These are phyloP conservation scores for Junco hyemalis DNA, from an alignment of 2,113 vertebrate species.

Conservation along the genomic window DNA sequence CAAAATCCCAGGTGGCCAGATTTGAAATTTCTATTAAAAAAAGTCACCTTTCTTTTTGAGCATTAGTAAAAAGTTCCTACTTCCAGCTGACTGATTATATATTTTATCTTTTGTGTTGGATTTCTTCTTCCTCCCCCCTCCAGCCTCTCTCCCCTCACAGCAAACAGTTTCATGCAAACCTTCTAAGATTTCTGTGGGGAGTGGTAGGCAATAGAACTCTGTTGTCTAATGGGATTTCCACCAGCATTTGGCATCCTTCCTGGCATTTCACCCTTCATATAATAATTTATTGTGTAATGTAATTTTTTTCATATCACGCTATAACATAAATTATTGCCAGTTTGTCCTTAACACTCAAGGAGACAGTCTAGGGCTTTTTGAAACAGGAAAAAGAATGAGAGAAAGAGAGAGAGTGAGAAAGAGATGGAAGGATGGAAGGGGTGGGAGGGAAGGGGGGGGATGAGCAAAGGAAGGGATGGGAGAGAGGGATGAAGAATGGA, in stretches of 20 bases:
- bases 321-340: constrained; percentile 78
- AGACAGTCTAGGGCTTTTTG: constrained; percentile 63
- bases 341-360: constrained; percentile 79
- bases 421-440: not conserved
- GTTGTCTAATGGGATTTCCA: constrained; percentile 75
- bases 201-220: constrained; percentile 56
- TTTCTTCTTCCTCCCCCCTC: not conserved
- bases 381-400: constrained; percentile 14
- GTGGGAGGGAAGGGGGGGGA: not conserved
- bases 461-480: not conserved
- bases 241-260: constrained; percentile 68
- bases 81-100: constrained; percentile 63
- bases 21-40: not conserved
- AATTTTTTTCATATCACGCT: constrained; percentile 69
- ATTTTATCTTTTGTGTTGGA: constrained; percentile 51
- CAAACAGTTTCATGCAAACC: constrained; percentile 1
- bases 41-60: constrained; percentile 65
- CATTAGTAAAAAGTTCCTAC: constrained; percentile 50
- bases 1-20: not conserved
- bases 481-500: not conserved
- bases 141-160: not conserved
- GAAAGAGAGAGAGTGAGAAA: not conserved
- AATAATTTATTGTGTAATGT: constrained; percentile 79
- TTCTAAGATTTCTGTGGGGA: constrained; percentile 66
- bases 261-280: constrained; percentile 71